These are phyloP conservation scores for Rugalucina vietnamica DNA, from an alignment of 2,888 invertebrate genomes.

Conservation along the genomic window DNA sequence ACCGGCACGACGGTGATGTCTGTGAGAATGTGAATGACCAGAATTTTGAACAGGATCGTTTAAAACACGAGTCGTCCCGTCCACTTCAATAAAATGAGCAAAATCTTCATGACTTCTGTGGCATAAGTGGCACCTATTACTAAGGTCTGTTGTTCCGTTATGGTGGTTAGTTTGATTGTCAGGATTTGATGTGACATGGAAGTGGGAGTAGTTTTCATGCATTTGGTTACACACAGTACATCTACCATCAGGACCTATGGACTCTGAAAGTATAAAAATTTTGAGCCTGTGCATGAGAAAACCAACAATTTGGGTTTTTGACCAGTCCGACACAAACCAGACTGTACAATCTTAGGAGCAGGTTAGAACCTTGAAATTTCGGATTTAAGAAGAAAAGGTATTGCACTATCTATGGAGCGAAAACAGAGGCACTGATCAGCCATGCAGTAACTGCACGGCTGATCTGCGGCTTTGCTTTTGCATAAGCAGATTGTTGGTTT, in stretches of 20 bases:
- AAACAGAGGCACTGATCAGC: too few relatives aligned
- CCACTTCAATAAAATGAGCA: conserved; percentile 28
- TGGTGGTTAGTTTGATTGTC: conserved; percentile 27
- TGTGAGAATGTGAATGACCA: neutral
- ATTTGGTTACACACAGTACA: conserved; percentile 57
- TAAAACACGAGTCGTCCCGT: conserved; percentile 4
- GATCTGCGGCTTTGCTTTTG: too few relatives aligned
- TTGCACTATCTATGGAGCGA: too few relatives aligned
- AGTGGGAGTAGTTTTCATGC: conserved; percentile 61
- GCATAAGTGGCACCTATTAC: conserved; percentile 1
- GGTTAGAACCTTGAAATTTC: too few relatives aligned
- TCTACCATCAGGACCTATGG: conserved; percentile 48
- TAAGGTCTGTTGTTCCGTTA: neutral
- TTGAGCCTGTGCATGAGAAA: neutral
- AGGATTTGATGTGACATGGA: conserved; percentile 46
- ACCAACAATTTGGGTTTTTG: too few relatives aligned
- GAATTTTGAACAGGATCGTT: neutral
- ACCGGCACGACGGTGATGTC: neutral
- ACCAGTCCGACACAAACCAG: too few relatives aligned
- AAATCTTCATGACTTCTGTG: conserved; percentile 42
- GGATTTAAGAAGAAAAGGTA: too few relatives aligned
- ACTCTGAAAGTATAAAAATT: conserved; percentile 39
- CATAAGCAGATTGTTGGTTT: too few relatives aligned
- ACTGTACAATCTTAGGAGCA: too few relatives aligned
- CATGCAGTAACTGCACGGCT: too few relatives aligned